Conservation (phyloP, 2,797 vertebrate genomes). For the Euthynnus affinis region DNA sequence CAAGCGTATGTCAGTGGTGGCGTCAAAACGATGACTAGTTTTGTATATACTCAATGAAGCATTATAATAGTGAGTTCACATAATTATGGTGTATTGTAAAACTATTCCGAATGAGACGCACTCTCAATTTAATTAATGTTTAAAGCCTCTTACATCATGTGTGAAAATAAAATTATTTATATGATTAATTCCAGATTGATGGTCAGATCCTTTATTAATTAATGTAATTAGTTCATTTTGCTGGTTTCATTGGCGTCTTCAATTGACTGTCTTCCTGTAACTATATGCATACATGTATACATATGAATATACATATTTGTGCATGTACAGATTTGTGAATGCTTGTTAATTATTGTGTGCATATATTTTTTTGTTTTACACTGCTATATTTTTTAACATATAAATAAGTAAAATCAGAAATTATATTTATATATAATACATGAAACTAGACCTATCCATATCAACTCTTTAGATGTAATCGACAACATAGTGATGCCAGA, state of each 20-base stretch:
- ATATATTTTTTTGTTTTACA: neutral
- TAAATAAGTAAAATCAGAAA: neutral
- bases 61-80: slow-evolving; percentile 17
- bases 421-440: neutral
- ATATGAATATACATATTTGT: neutral
- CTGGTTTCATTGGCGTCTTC: neutral
- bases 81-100: slow-evolving; percentile 8
- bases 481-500: too few relatives aligned
- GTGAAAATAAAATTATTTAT: neutral
- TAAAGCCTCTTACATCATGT: neutral
- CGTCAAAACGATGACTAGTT: slow-evolving; percentile 46
- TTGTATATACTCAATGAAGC: slow-evolving; percentile 24
- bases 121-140: neutral
- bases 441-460: neutral
- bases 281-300: neutral
- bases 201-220: neutral
- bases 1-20: slow-evolving; percentile 51
- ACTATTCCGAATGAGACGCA: slow-evolving; percentile 9
- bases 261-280: neutral
- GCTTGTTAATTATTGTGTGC: neutral
- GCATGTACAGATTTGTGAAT: neutral
- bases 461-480: neutral
- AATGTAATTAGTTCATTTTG: neutral
- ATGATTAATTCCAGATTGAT: neutral
- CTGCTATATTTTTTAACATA: neutral